Base-by-base conservation (phyloP, 2,113 vertebrate genomes). In the Thunnus thynnus region DNA sequence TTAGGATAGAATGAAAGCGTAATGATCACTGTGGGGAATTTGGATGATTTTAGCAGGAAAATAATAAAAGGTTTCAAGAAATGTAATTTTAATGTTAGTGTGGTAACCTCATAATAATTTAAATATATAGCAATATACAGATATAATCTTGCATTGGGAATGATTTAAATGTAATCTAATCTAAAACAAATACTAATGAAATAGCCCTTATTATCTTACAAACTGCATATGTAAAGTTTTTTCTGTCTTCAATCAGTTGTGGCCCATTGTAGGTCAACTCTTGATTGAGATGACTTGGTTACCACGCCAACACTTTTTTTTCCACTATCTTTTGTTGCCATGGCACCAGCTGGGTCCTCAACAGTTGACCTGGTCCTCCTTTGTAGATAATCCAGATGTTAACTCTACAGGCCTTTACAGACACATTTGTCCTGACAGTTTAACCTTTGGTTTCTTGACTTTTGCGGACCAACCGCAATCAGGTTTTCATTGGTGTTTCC, bases 311-410 rank as follows among this genome's bases (percentile, higher is more conserved):
- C 72, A 62, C 17, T 30, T 7, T 14, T 7, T 14, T 30, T 55
- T 32, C 2, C 22, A 18, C 7, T 0, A 5, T 76, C 44, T 51
- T 4, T 22, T 72, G 84, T 86, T 86, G 66, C 86, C 56, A 78
- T 75, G 76, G 86, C 51, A 76, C 87, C 76, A 50, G 30, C 57
- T 14, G 16, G 74, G 56, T 25, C n/a, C 0, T 22, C 48, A n/a
- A 54, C 65, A 10, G 47, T 17, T 36, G 80, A 90, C 74, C 83
- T 36, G 54, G 70, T 81, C 64, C 17, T 78, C 62, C 41, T 74
- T 64, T 22, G 13, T n/a, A 51, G 65, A 74, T 61, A 52, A 70
- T 71, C 27, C 20, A 18, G 52, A 25, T 2, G 36, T 73, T 63
- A 84, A 46, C 44, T 63, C 22, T 20, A 13, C n/a, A 18, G 32